phyloP scores from a whole-genome alignment of 2,888 invertebrate species.

The Dolomedes plantarius region DNA sequence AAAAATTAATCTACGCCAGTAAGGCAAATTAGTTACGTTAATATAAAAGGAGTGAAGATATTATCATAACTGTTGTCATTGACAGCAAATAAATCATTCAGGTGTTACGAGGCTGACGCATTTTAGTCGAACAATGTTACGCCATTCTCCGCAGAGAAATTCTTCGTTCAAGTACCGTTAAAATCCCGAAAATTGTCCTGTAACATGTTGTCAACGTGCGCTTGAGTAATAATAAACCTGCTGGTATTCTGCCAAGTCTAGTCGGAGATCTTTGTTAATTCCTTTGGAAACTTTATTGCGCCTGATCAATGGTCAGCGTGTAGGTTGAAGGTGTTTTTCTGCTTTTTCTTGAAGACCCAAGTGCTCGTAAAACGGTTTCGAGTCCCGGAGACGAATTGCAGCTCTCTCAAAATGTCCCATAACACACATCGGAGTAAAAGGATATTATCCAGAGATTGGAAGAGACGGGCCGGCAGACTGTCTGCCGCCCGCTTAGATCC shows the following conservation, averaged over 20 bases:
- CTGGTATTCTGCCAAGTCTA: background rate
- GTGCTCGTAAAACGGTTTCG: constrained; percentile 50
- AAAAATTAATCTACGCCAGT: no score
- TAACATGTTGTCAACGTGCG: background rate
- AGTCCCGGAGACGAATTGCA: constrained; percentile 61
- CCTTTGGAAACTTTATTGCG: background rate
- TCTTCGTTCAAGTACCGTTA: no score
- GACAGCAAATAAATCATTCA: no score
- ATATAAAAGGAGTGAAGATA: no score
- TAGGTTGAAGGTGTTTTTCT: constrained; percentile 12
- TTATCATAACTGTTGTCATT: no score
- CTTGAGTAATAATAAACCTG: background rate
- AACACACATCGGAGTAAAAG: constrained; percentile 27
- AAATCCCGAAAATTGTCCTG: background rate
- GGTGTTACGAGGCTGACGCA: no score
- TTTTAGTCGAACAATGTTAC: no score
- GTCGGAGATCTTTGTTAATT: constrained; percentile 1
- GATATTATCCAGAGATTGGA: constrained; percentile 59
- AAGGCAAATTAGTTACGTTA: no score
- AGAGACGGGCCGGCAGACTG: constrained; percentile 37
- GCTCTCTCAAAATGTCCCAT: constrained; percentile 43
- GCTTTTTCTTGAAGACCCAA: constrained; percentile 15
- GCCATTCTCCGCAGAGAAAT: no score
- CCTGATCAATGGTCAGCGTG: background rate
- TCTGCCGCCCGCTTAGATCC: constrained; percentile 42